A percentile compares a stretch with the other conserved stretches of the same genome.
Evolutionary conservation across 2,797 vertebrate genomes (phyloP).

Genomic region (Oreortyx pictus): DNA sequence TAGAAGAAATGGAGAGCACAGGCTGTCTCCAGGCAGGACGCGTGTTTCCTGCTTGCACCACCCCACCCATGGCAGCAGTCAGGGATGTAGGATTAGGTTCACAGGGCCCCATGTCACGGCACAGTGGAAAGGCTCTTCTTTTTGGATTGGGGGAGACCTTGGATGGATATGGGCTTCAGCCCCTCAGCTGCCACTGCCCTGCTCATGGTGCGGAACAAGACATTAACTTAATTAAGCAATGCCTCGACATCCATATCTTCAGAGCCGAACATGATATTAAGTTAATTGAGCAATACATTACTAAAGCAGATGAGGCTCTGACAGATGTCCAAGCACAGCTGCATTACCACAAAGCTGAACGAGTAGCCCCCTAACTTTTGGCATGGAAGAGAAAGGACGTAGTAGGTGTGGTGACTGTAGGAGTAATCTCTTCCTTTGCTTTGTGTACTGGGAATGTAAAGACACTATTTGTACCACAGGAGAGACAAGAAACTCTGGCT

Average conservation of each 20-base stretch:
- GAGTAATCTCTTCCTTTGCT: neutral
- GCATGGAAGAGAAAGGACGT: neutral
- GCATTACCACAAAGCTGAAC: neutral
- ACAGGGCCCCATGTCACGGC: accelerated
- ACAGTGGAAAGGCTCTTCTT: neutral
- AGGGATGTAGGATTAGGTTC: neutral
- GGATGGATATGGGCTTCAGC: accelerated
- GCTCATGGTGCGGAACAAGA: neutral
- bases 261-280: neutral
- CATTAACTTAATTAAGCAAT: neutral
- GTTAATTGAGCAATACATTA: slow-evolving; percentile 21
- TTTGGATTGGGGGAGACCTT: accelerated
- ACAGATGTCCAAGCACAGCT: neutral
- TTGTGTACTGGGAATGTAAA: neutral
- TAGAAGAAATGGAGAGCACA: neutral
- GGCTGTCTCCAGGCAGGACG: neutral
- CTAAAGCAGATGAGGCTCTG: neutral
- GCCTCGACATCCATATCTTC: neutral
- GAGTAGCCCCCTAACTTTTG: neutral
- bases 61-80: accelerated
- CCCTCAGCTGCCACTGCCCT: neutral
- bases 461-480: accelerated
- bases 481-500: neutral
- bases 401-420: accelerated
- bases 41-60: neutral